phyloP scores from a whole-genome alignment of 1,140 invertebrate genomes.

The Conus ventricosus region DNA sequence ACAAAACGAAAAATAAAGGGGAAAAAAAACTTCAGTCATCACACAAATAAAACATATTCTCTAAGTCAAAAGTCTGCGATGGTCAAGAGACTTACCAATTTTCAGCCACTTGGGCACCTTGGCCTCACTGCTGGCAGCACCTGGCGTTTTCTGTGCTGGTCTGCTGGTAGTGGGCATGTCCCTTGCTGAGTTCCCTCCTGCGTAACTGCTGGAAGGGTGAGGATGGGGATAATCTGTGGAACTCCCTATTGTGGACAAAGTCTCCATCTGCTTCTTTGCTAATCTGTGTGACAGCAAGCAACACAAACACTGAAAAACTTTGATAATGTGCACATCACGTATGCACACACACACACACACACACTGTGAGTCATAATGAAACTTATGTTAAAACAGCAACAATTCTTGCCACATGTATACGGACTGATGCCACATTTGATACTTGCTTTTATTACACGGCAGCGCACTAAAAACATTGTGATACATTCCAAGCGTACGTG shows the following conservation, averaged over 20 bases:
- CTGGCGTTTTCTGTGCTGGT: not conserved
- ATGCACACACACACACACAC: not conserved
- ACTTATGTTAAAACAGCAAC: too few relatives aligned
- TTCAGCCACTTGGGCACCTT: conserved; percentile 41
- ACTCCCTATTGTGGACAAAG: not conserved
- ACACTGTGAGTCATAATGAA: not conserved
- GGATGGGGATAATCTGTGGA: not conserved
- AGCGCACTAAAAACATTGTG: too few relatives aligned
- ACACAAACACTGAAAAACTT: not conserved
- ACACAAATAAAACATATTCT: too few relatives aligned
- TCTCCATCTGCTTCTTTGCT: conserved; percentile 20
- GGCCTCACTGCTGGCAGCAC: not conserved
- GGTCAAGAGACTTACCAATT: conserved; percentile 17
- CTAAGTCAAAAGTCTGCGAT: not conserved
- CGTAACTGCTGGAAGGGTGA: not conserved
- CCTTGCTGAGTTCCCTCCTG: not conserved
- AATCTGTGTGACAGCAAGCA: not conserved
- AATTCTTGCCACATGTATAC: too few relatives aligned
- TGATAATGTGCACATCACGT: not conserved
- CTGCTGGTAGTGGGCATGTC: not conserved
- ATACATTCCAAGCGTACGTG: too few relatives aligned
- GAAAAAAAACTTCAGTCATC: too few relatives aligned
- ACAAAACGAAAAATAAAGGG: too few relatives aligned
- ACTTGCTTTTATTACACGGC: too few relatives aligned
- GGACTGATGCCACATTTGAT: too few relatives aligned